A percentile compares a stretch with the other conserved stretches of the same genome.
These are phyloP conservation scores for Omphaloscelis lunosa DNA, from an alignment of 2,888 invertebrate genomes.

Conservation along the genomic window DNA sequence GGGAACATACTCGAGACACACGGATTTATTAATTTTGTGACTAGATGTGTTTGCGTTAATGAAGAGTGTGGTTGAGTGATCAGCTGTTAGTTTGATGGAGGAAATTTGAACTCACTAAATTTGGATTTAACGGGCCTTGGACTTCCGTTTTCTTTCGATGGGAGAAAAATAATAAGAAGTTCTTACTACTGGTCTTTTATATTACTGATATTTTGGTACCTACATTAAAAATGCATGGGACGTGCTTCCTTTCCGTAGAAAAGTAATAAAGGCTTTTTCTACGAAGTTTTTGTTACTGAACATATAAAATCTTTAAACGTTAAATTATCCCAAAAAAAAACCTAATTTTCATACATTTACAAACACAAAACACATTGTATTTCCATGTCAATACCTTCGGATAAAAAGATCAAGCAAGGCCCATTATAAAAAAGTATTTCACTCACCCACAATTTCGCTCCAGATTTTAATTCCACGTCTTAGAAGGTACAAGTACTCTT, in stretches of 20 bases:
- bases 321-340: background rate
- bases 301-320: too few relatives aligned
- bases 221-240: background rate
- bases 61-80: slow-evolving; percentile 5
- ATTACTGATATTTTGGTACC: too few relatives aligned
- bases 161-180: too few relatives aligned
- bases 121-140: too few relatives aligned
- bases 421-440: slow-evolving; percentile 19
- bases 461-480: slow-evolving; percentile 57
- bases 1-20: slow-evolving; percentile 32
- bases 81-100: background rate
- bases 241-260: background rate
- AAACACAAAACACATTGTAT: background rate
- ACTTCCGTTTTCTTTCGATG: too few relatives aligned
- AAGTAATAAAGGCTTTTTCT: background rate
- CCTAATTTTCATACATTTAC: too few relatives aligned
- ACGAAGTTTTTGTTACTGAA: background rate
- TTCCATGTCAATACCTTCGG: slow-evolving; percentile 9
- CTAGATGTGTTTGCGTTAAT: slow-evolving; percentile 46
- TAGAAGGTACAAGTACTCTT: slow-evolving; percentile 50
- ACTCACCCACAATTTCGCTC: slow-evolving; percentile 18
- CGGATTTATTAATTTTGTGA: slow-evolving; percentile 30
- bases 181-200: too few relatives aligned
- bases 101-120: background rate
- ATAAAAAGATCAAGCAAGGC: slow-evolving; percentile 11